These are phyloP conservation scores for Callaeas wilsoni DNA, from an alignment of 2,113 vertebrate species.

Conservation along the genomic window DNA sequence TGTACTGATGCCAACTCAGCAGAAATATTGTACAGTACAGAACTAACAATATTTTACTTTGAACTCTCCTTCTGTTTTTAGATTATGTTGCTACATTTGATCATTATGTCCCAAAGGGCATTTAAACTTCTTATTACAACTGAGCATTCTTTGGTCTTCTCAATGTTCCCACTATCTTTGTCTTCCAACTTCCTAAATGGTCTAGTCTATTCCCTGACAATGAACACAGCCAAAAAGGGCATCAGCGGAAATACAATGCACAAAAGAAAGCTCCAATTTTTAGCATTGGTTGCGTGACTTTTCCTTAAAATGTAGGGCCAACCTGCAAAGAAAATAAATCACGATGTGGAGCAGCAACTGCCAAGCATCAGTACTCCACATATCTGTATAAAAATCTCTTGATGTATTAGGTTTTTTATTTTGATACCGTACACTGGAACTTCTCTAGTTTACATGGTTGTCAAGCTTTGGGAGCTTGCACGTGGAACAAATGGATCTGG, in stretches of 20 bases:
- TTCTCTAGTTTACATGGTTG: background rate
- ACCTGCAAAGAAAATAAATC: background rate
- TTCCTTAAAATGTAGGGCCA: background rate
- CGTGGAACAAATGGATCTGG: background rate
- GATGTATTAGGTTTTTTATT: background rate
- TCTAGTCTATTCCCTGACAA: background rate
- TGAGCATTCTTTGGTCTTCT: background rate
- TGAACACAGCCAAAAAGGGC: background rate
- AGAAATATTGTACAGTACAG: rapidly evolving
- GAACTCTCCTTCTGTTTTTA: background rate
- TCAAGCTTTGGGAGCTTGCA: background rate
- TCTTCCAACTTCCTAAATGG: background rate
- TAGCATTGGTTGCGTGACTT: background rate
- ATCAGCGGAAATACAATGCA: background rate
- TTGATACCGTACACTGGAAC: background rate
- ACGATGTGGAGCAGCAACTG: background rate
- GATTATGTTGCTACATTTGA: background rate
- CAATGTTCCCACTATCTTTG: background rate
- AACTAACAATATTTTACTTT: background rate
- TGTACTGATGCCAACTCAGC: background rate
- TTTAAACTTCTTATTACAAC: background rate
- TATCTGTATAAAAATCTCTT: background rate
- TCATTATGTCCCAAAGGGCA: background rate
- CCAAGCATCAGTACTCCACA: background rate
- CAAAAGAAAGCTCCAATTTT: background rate